Evolutionary conservation across 2,113 vertebrate species (phyloP).

Genomic region (Mirounga angustirostris): DNA sequence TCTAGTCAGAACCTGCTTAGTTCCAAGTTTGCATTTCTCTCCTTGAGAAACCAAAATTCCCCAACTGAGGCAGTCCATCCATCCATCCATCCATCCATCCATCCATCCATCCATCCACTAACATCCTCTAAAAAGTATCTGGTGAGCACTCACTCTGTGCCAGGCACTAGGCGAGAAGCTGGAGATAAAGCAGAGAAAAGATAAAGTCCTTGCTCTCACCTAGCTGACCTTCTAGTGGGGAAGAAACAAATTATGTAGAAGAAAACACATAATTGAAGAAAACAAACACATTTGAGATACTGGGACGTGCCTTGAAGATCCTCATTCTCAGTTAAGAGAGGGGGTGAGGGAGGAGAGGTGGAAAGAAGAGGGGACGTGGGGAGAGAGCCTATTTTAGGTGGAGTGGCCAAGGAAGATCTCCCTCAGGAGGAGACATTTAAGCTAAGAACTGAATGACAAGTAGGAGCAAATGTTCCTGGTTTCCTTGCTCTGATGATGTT

Average conservation of each 20-base stretch:
- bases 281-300: not conserved
- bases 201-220: conserved; percentile 18
- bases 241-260: conserved; percentile 37
- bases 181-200: not conserved
- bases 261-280: not conserved
- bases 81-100: not conserved
- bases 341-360: not conserved
- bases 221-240: not conserved
- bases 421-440: conserved; percentile 32
- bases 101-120: not conserved
- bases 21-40: not conserved
- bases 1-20: not conserved
- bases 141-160: not conserved
- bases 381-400: not conserved
- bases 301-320: not conserved
- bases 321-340: not conserved
- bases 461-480: not conserved
- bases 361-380: not conserved
- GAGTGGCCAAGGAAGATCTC: not conserved
- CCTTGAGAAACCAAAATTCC: conserved; percentile 6
- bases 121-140: not conserved
- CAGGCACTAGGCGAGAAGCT: not conserved
- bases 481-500: not conserved
- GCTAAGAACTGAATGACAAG: conserved; percentile 24
- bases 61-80: not conserved